Evolutionary conservation across 1,140 invertebrate species (phyloP).

Genomic region (Bombus soroeensis): DNA sequence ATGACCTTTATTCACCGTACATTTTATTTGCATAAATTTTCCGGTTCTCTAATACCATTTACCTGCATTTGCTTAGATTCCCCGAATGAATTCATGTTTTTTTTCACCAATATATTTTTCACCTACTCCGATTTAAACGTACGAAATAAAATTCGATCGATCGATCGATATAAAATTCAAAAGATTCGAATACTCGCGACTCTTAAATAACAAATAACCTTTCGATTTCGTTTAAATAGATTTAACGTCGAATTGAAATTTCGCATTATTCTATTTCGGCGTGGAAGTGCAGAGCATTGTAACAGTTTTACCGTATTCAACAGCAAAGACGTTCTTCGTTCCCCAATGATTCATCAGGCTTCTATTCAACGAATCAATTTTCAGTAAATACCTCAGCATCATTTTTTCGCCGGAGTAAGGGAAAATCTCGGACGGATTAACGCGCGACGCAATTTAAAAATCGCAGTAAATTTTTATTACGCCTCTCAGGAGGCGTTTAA

Average conservation of each 20-base stretch:
- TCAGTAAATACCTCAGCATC: background rate
- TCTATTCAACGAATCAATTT: background rate
- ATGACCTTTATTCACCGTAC: constrained; percentile 1
- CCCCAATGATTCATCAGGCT: background rate
- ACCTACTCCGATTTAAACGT: background rate
- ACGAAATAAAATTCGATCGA: background rate
- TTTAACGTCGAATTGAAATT: background rate
- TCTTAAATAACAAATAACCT: background rate
- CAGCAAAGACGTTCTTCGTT: background rate
- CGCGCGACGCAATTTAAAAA: background rate
- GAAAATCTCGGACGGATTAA: background rate
- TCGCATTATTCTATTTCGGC: background rate
- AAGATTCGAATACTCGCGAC: background rate
- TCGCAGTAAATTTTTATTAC: constrained; percentile 4
- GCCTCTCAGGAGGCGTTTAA: background rate
- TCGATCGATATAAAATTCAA: background rate
- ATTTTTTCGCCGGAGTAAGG: too few species aligned
- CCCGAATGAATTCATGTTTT: background rate
- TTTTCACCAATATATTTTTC: background rate
- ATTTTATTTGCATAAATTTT: constrained; percentile 40
- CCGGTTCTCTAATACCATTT: background rate
- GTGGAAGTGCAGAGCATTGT: too few species aligned
- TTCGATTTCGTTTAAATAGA: background rate
- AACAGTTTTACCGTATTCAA: background rate
- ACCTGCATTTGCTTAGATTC: background rate